These are phyloP conservation scores for Microctonus aethiopoides DNA, from an alignment of 2,888 invertebrate genomes.

Conservation along the genomic window DNA sequence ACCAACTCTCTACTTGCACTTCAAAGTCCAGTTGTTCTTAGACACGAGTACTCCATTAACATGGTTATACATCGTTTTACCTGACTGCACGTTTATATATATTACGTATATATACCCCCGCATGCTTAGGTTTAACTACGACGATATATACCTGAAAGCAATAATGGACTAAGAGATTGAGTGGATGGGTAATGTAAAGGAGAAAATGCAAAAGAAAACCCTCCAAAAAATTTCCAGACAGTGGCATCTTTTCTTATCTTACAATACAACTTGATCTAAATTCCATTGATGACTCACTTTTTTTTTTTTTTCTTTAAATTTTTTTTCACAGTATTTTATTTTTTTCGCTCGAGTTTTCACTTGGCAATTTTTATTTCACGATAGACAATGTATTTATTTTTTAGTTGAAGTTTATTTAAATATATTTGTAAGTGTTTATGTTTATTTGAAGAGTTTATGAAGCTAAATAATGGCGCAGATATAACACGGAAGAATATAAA, in stretches of 20 bases:
- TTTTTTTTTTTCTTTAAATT: neutral
- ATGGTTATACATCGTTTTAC: conserved; percentile 22
- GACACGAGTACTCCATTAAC: conserved; percentile 62
- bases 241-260: conserved; percentile 24
- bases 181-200: neutral
- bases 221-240: neutral
- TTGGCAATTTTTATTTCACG: too few relatives aligned
- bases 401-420: too few relatives aligned
- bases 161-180: conserved; percentile 5
- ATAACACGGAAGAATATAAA: neutral
- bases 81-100: conserved; percentile 5
- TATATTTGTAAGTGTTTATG: neutral
- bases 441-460: neutral
- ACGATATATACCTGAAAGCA: conserved; percentile 9
- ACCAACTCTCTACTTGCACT: neutral
- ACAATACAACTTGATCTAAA: conserved; percentile 20
- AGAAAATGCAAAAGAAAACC: conserved; percentile 19
- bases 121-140: neutral
- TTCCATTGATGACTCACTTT: conserved; percentile 18
- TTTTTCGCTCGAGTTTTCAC: neutral
- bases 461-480: neutral
- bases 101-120: neutral
- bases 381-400: too few relatives aligned
- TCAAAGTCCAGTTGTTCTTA: conserved; percentile 7
- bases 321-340: neutral